A percentile compares a stretch with the other conserved stretches of the same genome.
Evolutionary conservation across 2,113 vertebrate species (phyloP).

Genomic region (Callaeas wilsoni): DNA sequence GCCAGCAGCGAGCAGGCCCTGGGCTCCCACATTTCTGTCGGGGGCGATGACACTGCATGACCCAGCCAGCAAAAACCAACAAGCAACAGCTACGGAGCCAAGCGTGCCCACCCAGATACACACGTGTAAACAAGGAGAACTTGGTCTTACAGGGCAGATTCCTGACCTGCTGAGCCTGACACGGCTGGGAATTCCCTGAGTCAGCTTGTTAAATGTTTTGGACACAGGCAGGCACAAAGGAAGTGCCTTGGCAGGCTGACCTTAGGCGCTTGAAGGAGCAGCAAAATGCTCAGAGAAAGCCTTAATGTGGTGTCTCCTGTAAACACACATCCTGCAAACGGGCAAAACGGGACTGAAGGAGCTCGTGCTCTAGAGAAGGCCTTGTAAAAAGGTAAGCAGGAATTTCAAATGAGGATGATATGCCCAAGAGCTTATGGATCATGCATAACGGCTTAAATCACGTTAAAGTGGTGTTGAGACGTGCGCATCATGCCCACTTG

Average conservation of each 20-base stretch:
- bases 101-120: not conserved
- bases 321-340: not conserved
- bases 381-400: not conserved
- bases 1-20: not conserved
- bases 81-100: not conserved
- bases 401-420: not conserved
- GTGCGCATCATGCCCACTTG: not conserved
- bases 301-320: not conserved
- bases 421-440: not conserved
- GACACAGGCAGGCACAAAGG: not conserved
- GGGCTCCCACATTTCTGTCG: not conserved
- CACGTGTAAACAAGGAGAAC: not conserved
- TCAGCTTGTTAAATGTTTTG: not conserved
- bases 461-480: not conserved
- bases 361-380: not conserved
- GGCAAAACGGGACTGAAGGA: not conserved
- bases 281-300: not conserved
- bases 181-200: not conserved
- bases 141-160: not conserved
- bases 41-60: accelerated
- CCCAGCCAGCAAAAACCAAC: not conserved
- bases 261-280: not conserved
- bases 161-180: not conserved
- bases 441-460: not conserved
- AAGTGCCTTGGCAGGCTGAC: not conserved